phyloP scores from a whole-genome alignment of 2,888 invertebrate species.

The Nomada goodeniana region DNA sequence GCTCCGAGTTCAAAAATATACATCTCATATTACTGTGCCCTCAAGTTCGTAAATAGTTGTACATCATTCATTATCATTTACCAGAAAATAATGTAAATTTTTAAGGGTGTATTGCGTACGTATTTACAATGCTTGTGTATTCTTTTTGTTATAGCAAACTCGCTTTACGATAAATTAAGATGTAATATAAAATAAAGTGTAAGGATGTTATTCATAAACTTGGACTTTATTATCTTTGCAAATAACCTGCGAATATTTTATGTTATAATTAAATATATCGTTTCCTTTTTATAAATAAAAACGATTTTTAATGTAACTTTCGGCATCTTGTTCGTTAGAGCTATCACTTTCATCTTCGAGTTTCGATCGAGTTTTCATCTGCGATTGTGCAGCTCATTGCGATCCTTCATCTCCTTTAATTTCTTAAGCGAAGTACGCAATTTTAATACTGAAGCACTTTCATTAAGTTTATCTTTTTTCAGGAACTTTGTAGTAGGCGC shows the following conservation, averaged over 20 bases:
- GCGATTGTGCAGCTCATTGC: background rate
- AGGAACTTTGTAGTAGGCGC: slow-evolving; percentile 73
- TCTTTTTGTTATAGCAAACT: slow-evolving; percentile 11
- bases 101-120: slow-evolving; percentile 33
- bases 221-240: background rate
- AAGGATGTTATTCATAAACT: slow-evolving; percentile 10
- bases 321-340: too few species aligned
- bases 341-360: too few species aligned
- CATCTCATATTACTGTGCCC: too few species aligned
- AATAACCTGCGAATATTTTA: background rate
- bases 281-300: background rate
- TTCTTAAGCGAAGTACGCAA: slow-evolving; percentile 21
- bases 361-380: too few species aligned
- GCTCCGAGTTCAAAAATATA: too few species aligned
- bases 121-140: background rate
- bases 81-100: background rate
- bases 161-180: background rate
- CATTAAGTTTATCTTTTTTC: slow-evolving; percentile 77
- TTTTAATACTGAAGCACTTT: slow-evolving; percentile 72
- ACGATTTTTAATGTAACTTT: background rate
- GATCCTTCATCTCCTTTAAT: background rate
- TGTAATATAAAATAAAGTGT: slow-evolving; percentile 27
- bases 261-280: background rate
- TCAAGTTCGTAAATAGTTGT: too few species aligned
- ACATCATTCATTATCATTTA: too few species aligned